Evolutionary conservation across 1,140 invertebrate species (phyloP).

Genomic region (Wasmannia auropunctata): DNA sequence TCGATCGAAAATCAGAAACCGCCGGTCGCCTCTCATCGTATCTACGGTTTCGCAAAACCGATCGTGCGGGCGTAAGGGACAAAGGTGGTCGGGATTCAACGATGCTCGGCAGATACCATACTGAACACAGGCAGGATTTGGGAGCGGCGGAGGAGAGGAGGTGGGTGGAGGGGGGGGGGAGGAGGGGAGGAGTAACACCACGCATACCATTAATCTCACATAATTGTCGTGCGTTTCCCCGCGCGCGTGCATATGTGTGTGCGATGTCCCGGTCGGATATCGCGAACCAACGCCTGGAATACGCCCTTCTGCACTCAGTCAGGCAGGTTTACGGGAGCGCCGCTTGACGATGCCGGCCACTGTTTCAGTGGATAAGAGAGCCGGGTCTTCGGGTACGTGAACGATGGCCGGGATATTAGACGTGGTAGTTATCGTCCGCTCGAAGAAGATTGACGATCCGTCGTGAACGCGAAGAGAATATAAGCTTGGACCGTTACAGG

Average conservation of each 20-base stretch:
- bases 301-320: slow-evolving; percentile 38
- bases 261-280: slow-evolving; percentile 41
- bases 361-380: slow-evolving; percentile 55
- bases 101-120: neutral
- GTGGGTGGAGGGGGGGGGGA: neutral
- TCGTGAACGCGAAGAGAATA: slow-evolving; percentile 26
- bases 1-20: slow-evolving; percentile 44
- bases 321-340: slow-evolving; percentile 12
- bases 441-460: slow-evolving; percentile 58
- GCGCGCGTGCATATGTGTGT: neutral
- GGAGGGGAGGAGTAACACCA: neutral
- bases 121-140: neutral
- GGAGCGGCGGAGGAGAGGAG: no score
- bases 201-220: slow-evolving; percentile 55
- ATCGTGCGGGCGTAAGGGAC: slow-evolving; percentile 33
- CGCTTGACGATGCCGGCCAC: slow-evolving; percentile 9
- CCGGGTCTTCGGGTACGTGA: slow-evolving; percentile 3
- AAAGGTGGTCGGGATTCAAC: slow-evolving; percentile 34
- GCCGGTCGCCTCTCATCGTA: slow-evolving; percentile 15
- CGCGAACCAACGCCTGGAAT: slow-evolving; percentile 23
- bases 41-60: slow-evolving; percentile 13
- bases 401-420: slow-evolving; percentile 61
- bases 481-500: slow-evolving; percentile 8
- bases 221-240: slow-evolving; percentile 53
- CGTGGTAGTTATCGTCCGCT: slow-evolving; percentile 47